A percentile compares a stretch with the other conserved stretches of the same genome.
These are phyloP conservation scores for Adelges cooleyi DNA, from an alignment of 1,140 invertebrate genomes.

Conservation along the genomic window DNA sequence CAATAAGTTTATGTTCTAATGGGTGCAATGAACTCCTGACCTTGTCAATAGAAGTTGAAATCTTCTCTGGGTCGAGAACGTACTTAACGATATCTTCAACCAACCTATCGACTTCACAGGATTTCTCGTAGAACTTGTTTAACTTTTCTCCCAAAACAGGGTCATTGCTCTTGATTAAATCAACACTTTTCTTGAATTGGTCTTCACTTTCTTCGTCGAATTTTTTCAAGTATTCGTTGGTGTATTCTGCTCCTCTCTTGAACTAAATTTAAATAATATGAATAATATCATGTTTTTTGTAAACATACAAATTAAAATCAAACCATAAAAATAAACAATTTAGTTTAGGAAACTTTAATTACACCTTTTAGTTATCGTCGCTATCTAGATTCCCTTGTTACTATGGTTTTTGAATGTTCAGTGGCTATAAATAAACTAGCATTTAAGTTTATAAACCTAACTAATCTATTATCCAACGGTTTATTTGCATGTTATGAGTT, in stretches of 20 bases:
- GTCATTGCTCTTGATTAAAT: conserved; percentile 5
- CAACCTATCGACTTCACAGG: neutral
- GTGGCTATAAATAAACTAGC: too few species aligned
- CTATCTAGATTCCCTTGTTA: too few species aligned
- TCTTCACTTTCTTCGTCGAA: neutral
- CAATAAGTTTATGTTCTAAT: neutral
- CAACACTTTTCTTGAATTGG: neutral
- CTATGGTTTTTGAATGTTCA: too few species aligned
- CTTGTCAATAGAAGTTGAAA: neutral
- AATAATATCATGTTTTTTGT: too few species aligned
- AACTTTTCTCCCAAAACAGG: neutral
- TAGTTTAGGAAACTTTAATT: too few species aligned
- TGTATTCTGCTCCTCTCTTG: neutral
- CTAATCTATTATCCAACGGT: too few species aligned
- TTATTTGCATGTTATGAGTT: too few species aligned
- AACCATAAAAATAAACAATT: too few species aligned
- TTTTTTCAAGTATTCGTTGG: neutral
- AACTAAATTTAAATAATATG: neutral
- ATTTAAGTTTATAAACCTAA: too few species aligned
- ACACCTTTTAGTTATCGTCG: too few species aligned
- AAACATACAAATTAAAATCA: too few species aligned
- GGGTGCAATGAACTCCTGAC: neutral
- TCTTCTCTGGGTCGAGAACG: neutral
- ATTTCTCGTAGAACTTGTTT: neutral
- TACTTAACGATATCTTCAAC: conserved; percentile 15